Conservation (phyloP, 2,797 vertebrate species). For the Ctenochaetus hawaiiensis region DNA sequence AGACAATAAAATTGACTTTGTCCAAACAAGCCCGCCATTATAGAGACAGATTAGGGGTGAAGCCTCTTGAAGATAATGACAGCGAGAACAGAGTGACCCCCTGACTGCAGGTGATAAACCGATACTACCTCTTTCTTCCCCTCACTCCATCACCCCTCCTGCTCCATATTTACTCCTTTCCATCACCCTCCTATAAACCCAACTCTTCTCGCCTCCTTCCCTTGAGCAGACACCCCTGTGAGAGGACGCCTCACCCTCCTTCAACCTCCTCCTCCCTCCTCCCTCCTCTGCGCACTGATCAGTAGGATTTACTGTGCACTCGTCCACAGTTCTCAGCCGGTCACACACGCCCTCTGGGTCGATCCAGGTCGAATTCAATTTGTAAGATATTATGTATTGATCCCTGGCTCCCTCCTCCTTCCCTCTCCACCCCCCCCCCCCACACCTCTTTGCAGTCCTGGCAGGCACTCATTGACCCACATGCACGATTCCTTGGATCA, state of each 20-base stretch:
- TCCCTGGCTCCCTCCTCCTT: slow-evolving; percentile 65
- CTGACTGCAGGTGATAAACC: slow-evolving; percentile 76
- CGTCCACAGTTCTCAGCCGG: slow-evolving; percentile 79
- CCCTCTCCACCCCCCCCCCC: slow-evolving; percentile 36
- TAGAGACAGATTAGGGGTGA: slow-evolving; percentile 73
- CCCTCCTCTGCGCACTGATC: slow-evolving; percentile 70
- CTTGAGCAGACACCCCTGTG: slow-evolving; percentile 49
- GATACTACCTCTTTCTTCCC: slow-evolving; percentile 52
- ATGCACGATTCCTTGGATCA: slow-evolving; percentile 69
- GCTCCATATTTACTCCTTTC: slow-evolving; percentile 55
- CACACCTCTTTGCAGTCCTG: slow-evolving; percentile 54
- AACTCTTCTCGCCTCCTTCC: slow-evolving; percentile 58
- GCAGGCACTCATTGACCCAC: slow-evolving; percentile 80
- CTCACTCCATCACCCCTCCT: slow-evolving; percentile 59
- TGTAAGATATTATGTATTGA: slow-evolving; percentile 92
- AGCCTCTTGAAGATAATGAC: slow-evolving; percentile 77
- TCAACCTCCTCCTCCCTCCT: slow-evolving; percentile 5
- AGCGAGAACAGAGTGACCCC: slow-evolving; percentile 68
- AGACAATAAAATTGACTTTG: slow-evolving; percentile 71
- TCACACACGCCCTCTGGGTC: slow-evolving; percentile 82
- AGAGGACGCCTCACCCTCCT: slow-evolving; percentile 47
- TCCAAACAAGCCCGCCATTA: slow-evolving; percentile 74
- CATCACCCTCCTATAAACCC: slow-evolving; percentile 47
- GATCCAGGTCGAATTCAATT: slow-evolving; percentile 91
- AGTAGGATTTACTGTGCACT: slow-evolving; percentile 84